Base-by-base conservation (phyloP, 2,113 vertebrate genomes). In the Phycodurus eques region DNA sequence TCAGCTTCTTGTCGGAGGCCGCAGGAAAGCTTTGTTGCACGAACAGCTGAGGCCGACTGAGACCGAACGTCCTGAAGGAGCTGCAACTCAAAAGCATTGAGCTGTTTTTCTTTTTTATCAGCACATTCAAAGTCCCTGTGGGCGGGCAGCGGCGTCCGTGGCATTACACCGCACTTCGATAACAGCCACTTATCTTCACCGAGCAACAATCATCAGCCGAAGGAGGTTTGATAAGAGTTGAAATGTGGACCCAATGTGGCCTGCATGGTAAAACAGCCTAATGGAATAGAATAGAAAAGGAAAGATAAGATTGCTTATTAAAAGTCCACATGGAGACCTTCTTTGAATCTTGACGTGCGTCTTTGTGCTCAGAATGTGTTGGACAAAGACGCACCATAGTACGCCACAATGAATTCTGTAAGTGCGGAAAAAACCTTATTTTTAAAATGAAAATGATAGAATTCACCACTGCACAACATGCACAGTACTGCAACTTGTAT, bases 101-200 rank as follows among this genome's bases (percentile, higher is more conserved):
- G 76, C 71, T 39, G 35, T 70, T 68, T 63, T 47, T 12, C 47
- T 27, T 66, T 17, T 15, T 9, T n/a, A 83, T 88, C 85, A 62
- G 49, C 12, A 70, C 57, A 88, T 86, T 88, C 84, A 90, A 88
- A 91, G 87, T 89, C 86, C 79, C 72, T 73, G 85, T 87, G 84
- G 87, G 90, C 60, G 83, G 81, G 83, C 82, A 56, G 80, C 72
- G 3, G 79, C 53, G 67, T 78, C 83, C 46, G 75, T 73, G 81
- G 83, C 86, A 77, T 90, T 86, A 85, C 78, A 46, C 83, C 71
- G 72, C 84, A 83, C 72, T 86, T 75, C 82, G 88, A 90, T 90
- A 91, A 88, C 81, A 81, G 79, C 75, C 85, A 88, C 88, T 89
- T 91, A 90, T 90, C 88, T 88, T 54, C 54, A 11, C 75, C 44